Conservation (phyloP, 1,140 invertebrate genomes). For the Aplysia californica region DNA sequence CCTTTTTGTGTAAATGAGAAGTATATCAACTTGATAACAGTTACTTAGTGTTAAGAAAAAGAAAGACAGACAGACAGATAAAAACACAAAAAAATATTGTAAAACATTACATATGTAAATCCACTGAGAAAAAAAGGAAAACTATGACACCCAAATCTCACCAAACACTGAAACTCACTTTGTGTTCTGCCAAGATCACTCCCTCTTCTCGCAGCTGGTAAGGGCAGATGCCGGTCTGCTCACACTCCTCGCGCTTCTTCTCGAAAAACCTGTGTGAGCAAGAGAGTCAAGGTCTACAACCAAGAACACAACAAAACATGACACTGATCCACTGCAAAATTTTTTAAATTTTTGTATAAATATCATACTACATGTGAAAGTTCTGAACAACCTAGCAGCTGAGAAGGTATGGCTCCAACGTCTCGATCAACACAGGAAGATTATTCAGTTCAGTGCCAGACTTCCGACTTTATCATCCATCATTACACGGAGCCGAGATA, state of each 20-base stretch:
- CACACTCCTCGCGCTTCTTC: conserved; percentile 34
- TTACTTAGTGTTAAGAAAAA: background rate
- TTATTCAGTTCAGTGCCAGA: background rate
- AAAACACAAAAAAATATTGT: background rate
- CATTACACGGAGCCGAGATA: too few relatives aligned
- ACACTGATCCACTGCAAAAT: background rate
- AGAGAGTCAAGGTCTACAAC: too few relatives aligned
- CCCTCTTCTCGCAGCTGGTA: conserved; percentile 54
- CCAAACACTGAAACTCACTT: conserved; percentile 35
- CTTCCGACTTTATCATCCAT: too few relatives aligned
- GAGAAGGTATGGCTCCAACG: background rate
- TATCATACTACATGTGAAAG: too few relatives aligned
- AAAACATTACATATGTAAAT: background rate
- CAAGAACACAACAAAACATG: too few relatives aligned
- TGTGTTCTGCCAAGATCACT: conserved; percentile 47
- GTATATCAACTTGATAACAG: too few relatives aligned
- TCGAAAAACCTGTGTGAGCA: conserved; percentile 29
- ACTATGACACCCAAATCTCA: background rate
- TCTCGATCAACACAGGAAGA: background rate
- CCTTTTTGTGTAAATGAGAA: too few relatives aligned
- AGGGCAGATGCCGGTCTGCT: conserved; percentile 20
- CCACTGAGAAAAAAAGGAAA: background rate
- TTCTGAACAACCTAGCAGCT: background rate
- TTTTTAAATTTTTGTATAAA: background rate
- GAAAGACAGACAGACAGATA: background rate